These are phyloP conservation scores for Poecilia wingei DNA, from an alignment of 2,797 vertebrate genomes.

Conservation along the genomic window DNA sequence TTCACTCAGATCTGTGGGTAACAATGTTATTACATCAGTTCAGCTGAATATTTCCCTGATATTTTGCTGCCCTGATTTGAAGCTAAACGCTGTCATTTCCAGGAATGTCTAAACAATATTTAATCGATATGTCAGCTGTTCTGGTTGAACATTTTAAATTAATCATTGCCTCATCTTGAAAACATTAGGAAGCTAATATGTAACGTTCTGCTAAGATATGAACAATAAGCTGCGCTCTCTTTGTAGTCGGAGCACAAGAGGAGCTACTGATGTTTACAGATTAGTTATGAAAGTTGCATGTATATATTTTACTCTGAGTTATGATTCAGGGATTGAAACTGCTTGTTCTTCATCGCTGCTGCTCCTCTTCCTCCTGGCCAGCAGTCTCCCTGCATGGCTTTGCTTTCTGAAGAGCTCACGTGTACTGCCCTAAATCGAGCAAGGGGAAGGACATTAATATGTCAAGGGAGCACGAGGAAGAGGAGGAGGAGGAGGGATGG, in stretches of 20 bases:
- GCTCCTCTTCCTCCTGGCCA: constrained; percentile 37
- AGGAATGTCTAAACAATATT: background rate
- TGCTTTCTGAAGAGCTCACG: constrained; percentile 56
- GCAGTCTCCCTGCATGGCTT: constrained; percentile 28
- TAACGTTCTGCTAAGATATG: background rate
- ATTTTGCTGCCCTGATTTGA: background rate
- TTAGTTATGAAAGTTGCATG: too few relatives aligned
- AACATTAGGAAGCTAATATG: background rate
- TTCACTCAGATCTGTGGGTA: too few relatives aligned
- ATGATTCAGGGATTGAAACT: constrained; percentile 15
- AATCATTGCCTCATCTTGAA: background rate
- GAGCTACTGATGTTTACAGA: too few relatives aligned
- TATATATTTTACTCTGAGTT: background rate
- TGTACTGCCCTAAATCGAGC: constrained; percentile 66
- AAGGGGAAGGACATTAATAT: constrained; percentile 58
- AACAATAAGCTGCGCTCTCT: background rate
- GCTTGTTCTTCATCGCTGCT: constrained; percentile 21
- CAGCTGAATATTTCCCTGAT: background rate
- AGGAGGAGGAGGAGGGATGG: constrained; percentile 23
- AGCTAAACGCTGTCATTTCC: background rate
- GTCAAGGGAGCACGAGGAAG: constrained; percentile 55
- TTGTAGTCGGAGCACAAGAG: background rate
- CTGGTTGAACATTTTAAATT: background rate
- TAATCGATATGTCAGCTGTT: background rate
- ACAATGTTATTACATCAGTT: background rate